phyloP scores from a whole-genome alignment of 2,113 vertebrate genomes.

The Fulmarus glacialis region DNA sequence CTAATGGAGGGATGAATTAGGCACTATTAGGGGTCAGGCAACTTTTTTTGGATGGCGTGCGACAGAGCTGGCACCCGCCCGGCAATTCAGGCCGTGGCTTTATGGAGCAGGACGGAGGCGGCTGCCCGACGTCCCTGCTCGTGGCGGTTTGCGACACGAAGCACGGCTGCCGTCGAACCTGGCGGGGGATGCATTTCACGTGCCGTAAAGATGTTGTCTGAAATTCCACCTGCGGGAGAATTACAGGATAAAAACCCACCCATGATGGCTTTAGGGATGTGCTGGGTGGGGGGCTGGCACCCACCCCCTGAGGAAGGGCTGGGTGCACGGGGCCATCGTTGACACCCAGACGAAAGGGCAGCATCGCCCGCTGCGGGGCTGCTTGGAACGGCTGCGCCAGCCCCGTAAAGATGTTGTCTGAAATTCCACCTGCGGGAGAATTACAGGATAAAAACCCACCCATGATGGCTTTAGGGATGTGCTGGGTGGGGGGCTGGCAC shows the following conservation, averaged over 20 bases:
- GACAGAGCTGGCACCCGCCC: background rate
- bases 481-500: background rate
- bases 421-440: constrained; percentile 22
- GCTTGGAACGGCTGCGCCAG: background rate
- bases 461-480: background rate
- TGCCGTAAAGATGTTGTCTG: constrained; percentile 13
- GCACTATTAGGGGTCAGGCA: constrained; percentile 47
- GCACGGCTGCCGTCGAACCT: background rate
- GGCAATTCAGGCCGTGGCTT: constrained; percentile 6
- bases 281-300: background rate
- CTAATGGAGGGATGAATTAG: constrained; percentile 52
- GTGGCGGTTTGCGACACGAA: constrained; percentile 18
- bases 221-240: constrained; percentile 22
- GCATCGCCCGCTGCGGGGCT: background rate
- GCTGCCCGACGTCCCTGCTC: background rate
- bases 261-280: background rate
- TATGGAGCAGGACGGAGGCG: constrained; percentile 33
- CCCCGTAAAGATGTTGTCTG: no score
- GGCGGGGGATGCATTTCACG: background rate
- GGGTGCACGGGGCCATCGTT: background rate
- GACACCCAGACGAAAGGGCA: background rate
- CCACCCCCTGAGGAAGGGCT: background rate
- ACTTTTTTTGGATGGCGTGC: background rate
- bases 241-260: background rate
- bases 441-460: background rate